phyloP scores from a whole-genome alignment of 1,140 invertebrate genomes.

The Ctenoplectra terminalis region DNA sequence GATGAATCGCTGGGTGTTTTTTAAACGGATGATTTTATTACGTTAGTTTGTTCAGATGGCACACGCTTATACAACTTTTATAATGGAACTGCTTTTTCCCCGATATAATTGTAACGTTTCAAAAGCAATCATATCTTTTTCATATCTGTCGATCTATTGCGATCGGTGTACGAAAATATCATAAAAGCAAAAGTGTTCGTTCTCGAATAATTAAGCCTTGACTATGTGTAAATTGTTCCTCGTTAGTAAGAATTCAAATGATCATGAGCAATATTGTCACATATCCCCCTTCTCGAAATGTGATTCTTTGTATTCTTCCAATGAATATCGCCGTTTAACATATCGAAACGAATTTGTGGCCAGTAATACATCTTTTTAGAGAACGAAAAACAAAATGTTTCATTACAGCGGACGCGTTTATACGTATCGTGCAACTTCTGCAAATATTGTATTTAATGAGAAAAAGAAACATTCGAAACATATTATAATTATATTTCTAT shows the following conservation, averaged over 20 bases:
- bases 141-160: constrained; percentile 50
- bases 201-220: constrained; percentile 20
- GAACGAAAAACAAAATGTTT: neutral
- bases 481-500: constrained; percentile 24
- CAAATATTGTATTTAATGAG: neutral
- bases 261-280: constrained; percentile 62
- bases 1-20: neutral
- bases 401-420: neutral
- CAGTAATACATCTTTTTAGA: constrained; percentile 27
- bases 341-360: constrained; percentile 55
- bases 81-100: constrained; percentile 39
- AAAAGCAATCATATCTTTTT: constrained; percentile 23
- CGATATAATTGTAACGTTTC: constrained; percentile 6
- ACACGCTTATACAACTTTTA: constrained; percentile 45
- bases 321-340: constrained; percentile 54
- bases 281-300: constrained; percentile 59
- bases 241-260: constrained; percentile 41
- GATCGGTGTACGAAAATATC: constrained; percentile 28
- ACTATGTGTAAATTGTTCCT: constrained; percentile 35
- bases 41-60: constrained; percentile 23
- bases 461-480: neutral
- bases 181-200: neutral
- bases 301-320: constrained; percentile 58
- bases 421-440: neutral
- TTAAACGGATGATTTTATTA: constrained; percentile 12